Evolutionary conservation across 2,888 invertebrate genomes (phyloP).

Genomic region (Drosophila neotestacea): DNA sequence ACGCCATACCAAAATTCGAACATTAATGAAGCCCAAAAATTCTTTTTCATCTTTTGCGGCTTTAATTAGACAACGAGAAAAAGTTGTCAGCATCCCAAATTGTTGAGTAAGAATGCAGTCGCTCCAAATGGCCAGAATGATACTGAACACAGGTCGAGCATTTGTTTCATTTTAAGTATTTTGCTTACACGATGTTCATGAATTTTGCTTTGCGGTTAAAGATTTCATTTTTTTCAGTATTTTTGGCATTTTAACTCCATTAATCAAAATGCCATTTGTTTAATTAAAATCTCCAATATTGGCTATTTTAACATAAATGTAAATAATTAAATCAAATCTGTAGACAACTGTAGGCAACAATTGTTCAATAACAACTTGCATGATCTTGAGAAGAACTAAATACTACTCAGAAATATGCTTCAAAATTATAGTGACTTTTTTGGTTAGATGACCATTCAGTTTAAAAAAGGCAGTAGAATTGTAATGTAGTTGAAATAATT

Average conservation of each 20-base stretch:
- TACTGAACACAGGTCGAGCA: slow-evolving; percentile 36
- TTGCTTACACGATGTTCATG: slow-evolving; percentile 53
- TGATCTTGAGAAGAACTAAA: background rate
- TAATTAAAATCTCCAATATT: slow-evolving; percentile 65
- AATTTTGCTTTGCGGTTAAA: slow-evolving; percentile 27
- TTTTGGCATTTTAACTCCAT: slow-evolving; percentile 63
- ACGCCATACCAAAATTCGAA: slow-evolving; percentile 27
- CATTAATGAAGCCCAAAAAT: slow-evolving; percentile 69
- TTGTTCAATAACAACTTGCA: slow-evolving; percentile 3
- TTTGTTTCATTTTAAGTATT: slow-evolving; percentile 33
- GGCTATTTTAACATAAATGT: slow-evolving; percentile 52
- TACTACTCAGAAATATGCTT: background rate
- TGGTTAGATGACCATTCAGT: slow-evolving; percentile 7
- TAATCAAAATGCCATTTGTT: slow-evolving; percentile 70
- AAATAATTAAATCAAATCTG: slow-evolving; percentile 32
- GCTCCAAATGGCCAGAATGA: slow-evolving; percentile 44
- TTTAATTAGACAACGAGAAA: slow-evolving; percentile 67
- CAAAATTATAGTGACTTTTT: slow-evolving; percentile 9
- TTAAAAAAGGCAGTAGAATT: too few relatives aligned
- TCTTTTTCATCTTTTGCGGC: slow-evolving; percentile 65
- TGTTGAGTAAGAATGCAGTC: slow-evolving; percentile 64
- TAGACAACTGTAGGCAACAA: background rate
- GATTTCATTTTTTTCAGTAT: background rate
- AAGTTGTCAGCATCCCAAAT: slow-evolving; percentile 42
- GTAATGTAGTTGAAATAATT: slow-evolving; percentile 20